Evolutionary conservation across 1,140 invertebrate species (phyloP).

Genomic region (Heliconius himera): DNA sequence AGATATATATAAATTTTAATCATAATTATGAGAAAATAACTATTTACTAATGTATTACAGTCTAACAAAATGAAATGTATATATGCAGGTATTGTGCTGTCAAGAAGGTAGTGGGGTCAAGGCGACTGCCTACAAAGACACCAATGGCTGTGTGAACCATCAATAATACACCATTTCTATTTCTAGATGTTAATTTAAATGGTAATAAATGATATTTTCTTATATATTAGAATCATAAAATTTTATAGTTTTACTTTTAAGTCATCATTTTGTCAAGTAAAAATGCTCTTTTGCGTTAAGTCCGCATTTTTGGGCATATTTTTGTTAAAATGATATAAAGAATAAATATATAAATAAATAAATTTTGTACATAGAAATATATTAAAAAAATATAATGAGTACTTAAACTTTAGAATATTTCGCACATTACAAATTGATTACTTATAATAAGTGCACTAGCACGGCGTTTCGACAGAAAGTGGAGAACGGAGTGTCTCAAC

Average conservation of each 20-base stretch:
- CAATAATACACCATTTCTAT: conserved; percentile 3
- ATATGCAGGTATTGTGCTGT: background rate
- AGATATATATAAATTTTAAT: background rate
- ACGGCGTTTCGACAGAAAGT: background rate
- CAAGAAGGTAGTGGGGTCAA: background rate
- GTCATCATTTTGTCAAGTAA: too few species aligned
- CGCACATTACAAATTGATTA: too few species aligned
- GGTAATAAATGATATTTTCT: too few species aligned
- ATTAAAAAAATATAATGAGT: too few species aligned
- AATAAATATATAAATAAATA: too few species aligned
- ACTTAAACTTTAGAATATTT: too few species aligned
- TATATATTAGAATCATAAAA: too few species aligned
- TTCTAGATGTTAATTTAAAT: background rate
- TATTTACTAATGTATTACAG: background rate
- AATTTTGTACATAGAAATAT: too few species aligned
- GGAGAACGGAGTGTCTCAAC: background rate
- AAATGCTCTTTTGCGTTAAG: too few species aligned
- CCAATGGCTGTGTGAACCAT: background rate
- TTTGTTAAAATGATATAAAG: too few species aligned
- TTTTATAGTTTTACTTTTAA: too few species aligned
- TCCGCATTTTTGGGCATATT: too few species aligned
- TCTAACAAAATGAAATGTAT: background rate
- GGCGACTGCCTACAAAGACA: background rate
- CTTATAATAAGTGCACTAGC: background rate
- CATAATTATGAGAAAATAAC: background rate